phyloP scores from a whole-genome alignment of 2,797 vertebrate genomes.

The Arctocebus calabarensis region DNA sequence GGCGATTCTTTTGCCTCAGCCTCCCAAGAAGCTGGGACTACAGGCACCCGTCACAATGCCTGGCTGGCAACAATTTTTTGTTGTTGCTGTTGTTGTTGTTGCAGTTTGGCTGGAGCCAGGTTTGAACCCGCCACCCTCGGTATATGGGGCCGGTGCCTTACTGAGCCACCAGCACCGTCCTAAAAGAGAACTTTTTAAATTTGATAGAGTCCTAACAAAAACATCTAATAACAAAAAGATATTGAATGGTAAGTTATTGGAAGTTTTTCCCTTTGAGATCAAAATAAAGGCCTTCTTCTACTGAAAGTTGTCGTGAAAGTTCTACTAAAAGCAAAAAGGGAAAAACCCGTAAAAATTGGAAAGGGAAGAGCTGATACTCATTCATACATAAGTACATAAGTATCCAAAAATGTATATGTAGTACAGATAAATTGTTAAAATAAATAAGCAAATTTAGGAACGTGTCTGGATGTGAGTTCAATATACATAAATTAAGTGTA shows the following conservation, averaged over 20 bases:
- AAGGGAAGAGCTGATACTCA: not conserved
- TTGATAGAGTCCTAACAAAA: not conserved
- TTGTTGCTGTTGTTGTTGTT: too few relatives aligned
- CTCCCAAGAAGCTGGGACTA: too few relatives aligned
- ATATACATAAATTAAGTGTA: not conserved
- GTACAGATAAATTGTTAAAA: not conserved
- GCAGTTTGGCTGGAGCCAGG: too few relatives aligned
- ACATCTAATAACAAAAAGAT: constrained; percentile 2
- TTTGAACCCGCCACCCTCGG: too few relatives aligned
- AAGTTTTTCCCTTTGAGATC: not conserved
- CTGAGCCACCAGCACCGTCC: too few relatives aligned
- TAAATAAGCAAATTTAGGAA: constrained; percentile 19
- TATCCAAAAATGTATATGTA: not conserved
- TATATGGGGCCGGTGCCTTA: too few relatives aligned
- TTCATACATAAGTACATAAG: not conserved
- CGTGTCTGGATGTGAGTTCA: not conserved
- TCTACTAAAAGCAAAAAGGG: not conserved
- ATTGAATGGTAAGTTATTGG: not conserved
- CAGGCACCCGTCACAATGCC: too few relatives aligned
- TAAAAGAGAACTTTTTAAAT: constrained; percentile 19
- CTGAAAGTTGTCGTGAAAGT: not conserved
- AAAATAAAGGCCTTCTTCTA: not conserved
- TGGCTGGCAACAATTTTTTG: too few relatives aligned
- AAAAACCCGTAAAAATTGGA: not conserved
- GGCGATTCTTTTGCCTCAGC: too few relatives aligned